Evolutionary conservation across 2,797 vertebrate genomes (phyloP), one percentile per base, ranked within the genome.

Genomic region (Crotalus adamanteus): DNA sequence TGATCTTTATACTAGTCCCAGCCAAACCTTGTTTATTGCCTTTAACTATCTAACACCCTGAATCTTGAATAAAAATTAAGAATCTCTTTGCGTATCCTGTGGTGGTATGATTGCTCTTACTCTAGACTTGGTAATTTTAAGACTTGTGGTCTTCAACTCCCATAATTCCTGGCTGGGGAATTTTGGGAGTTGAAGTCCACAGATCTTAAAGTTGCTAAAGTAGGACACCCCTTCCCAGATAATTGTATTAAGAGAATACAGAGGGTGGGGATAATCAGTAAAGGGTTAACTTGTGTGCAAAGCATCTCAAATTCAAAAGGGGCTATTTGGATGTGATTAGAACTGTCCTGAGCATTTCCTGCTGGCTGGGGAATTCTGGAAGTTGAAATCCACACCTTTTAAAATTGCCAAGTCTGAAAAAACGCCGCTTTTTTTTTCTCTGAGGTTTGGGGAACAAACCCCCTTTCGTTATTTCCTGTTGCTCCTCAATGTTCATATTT

Each of bases 51-150:
- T 92, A 92, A 65, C 37, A 57, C 92, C 94, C 95, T 83, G 91
- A 92, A 95, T 94, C 90, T 91, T 93, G 91, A 90, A 93, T 88
- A 94, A 93, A 91, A 93, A 88, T 37, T 31, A 93, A 78, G 87
- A 87, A 83, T 90, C 65, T 61, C 90, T 88, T 93, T 69, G 91
- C 61, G 6, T 57, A 13, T 42, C 31, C 42, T 26, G 78, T 57
- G 4, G 1, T 89, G 11, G 59, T 20, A 3, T 28, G 26, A 25
- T 1, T 85, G 91, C 42, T 85, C 88, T 83, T 90, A 14, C 0
- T 0, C 0, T 2, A 93, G 91, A 6, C 42, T 5, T 3, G 31
- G 65, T 16, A 8, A 73, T 73, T 18, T 73, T 18, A 16, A 73
- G 65, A 37, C 65, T 20, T 18, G 2, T 2, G 6, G 65, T 18